These are phyloP conservation scores for Orchesella flavescens DNA, from an alignment of 2,888 invertebrate species.

Conservation along the genomic window DNA sequence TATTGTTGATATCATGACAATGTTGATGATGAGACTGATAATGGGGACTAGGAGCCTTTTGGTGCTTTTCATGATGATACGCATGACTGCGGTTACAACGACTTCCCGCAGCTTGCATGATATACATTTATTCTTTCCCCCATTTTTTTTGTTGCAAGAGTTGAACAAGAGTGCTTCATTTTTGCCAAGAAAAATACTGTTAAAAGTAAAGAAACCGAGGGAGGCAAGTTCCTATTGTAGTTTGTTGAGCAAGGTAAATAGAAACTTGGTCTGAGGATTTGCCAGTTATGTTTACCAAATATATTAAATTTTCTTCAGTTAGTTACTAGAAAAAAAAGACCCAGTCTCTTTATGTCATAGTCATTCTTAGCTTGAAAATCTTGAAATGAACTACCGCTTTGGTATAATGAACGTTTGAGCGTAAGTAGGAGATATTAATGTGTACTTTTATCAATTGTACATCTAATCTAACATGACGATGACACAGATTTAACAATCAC, in stretches of 20 bases:
- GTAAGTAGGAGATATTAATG: too few species aligned
- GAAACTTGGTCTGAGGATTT: neutral
- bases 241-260: neutral
- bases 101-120: slow-evolving; percentile 3
- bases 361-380: too few species aligned
- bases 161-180: neutral
- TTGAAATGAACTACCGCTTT: too few species aligned
- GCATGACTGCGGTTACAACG: slow-evolving; percentile 58
- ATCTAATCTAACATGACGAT: too few species aligned
- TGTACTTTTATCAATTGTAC: too few species aligned
- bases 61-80: slow-evolving; percentile 10
- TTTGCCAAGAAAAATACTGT: neutral
- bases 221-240: neutral
- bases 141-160: neutral
- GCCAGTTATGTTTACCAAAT: neutral
- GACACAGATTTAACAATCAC: too few species aligned
- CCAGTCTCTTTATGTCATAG: too few species aligned
- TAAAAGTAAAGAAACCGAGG: neutral
- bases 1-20: slow-evolving; percentile 1
- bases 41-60: neutral
- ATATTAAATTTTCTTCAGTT: too few species aligned
- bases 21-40: neutral
- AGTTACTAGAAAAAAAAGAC: too few species aligned
- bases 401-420: too few species aligned
- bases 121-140: neutral